Percentiles rank a stretch among this genome's conserved stretches.
Evolutionary conservation across 2,797 vertebrate genomes (phyloP).

Genomic region (Novumbra hubbsi): DNA sequence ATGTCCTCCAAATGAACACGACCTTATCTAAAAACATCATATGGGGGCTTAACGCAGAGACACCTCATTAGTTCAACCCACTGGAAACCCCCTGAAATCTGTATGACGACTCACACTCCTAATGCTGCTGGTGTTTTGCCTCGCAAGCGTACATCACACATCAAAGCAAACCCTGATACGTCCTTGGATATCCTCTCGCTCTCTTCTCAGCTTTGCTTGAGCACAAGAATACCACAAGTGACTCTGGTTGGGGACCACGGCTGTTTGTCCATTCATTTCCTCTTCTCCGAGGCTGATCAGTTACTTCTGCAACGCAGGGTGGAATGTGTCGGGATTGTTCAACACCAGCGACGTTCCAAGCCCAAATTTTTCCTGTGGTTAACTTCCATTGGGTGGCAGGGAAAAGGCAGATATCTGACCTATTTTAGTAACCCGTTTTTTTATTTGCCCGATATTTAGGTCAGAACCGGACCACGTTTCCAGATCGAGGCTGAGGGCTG

Average conservation of each 20-base stretch:
- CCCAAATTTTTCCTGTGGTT: conserved; percentile 45
- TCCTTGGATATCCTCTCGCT: not conserved
- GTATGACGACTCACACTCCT: conserved; percentile 1
- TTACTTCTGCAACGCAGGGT: not conserved
- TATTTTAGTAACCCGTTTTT: conserved; percentile 55
- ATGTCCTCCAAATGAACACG: not conserved
- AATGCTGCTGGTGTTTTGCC: too few relatives aligned
- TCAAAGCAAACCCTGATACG: conserved; percentile 3
- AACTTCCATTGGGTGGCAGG: conserved; percentile 54
- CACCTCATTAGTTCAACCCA: not conserved
- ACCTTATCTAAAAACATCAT: not conserved
- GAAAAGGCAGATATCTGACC: conserved; percentile 63
- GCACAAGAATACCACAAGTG: conserved; percentile 15
- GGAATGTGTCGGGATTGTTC: conserved; percentile 28
- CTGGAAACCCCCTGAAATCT: not conserved
- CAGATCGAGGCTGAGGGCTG: conserved; percentile 53
- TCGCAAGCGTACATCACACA: not conserved
- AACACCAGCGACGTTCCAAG: conserved; percentile 28
- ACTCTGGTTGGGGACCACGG: conserved; percentile 11
- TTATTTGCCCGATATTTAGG: conserved; percentile 72
- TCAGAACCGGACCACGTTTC: conserved; percentile 59
- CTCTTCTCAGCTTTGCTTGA: not conserved
- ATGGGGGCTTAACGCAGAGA: not conserved
- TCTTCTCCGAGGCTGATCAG: conserved; percentile 30
- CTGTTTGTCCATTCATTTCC: conserved; percentile 31